Evolutionary conservation across 2,113 vertebrate species (phyloP), one percentile per base, ranked within the genome.

Genomic region (Cnemophilus loriae): DNA sequence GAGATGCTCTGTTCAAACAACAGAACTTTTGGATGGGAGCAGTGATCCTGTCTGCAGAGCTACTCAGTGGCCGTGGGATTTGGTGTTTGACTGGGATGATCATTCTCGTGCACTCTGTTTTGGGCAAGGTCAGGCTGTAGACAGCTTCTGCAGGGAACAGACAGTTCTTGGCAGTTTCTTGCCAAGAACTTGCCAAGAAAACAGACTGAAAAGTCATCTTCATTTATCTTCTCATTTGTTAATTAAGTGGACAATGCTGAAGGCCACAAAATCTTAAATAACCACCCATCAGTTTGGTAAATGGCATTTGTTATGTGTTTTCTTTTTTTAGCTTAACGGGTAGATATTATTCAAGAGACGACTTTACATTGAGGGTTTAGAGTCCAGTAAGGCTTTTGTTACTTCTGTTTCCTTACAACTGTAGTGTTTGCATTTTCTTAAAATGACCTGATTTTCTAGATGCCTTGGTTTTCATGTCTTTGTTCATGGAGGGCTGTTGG

Each of bases 21-120:
- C 20, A 64, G 24, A 26, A 63, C 12, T 35, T 26, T 17, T 12
- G 53, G 52, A n/a, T 41, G n/a, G 49, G n/a, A 55, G 4, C 21
- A 41, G 28, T 42, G 21, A 13, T 46, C 33, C 22, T 78, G 27
- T 44, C 49, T 74, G 70, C 13, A 35, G 75, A 57, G 27, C 47
- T 56, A 9, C 49, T 21, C 12, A 1, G 47, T 53, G 41, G 59
- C 39, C 68, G 52, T 61, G 53, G 42, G 23, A 17, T 46, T 61
- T 7, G 10, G 30, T 49, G 13, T 10, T 10, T 67, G 47, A 28
- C 8, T 0, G 1, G 15, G 15, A 4, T 57, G 64, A 18, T 24
- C 0, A 0, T 46, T 82, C 52, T 52, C 0, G 1, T 49, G 26
- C 9, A 3, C 37, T 52, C 75, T 52, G 21, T 3, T 74, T 30